Evolutionary conservation across 2,888 invertebrate genomes (phyloP).

Genomic region (Cryptocheilus praepositus): DNA sequence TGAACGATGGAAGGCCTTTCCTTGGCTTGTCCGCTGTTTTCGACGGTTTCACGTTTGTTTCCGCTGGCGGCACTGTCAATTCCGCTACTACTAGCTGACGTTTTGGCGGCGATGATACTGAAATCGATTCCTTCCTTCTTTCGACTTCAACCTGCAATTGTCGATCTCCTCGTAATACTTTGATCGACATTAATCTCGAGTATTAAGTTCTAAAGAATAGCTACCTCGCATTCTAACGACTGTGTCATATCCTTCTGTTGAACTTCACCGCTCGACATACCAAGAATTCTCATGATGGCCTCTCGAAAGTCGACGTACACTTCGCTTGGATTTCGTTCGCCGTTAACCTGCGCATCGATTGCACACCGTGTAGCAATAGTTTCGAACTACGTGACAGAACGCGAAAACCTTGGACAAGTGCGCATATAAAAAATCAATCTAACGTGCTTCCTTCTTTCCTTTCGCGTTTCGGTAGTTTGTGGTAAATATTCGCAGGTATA

Average conservation of each 20-base stretch:
- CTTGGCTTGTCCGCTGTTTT: conserved; percentile 65
- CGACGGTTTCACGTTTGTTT: conserved; percentile 53
- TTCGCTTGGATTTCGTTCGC: conserved; percentile 90
- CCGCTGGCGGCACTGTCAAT: conserved; percentile 46
- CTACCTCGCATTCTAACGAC: conserved; percentile 68
- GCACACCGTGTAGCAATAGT: too few relatives aligned
- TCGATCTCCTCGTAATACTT: too few relatives aligned
- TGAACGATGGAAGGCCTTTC: conserved; percentile 73
- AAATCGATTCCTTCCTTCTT: conserved; percentile 46
- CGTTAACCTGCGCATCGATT: conserved; percentile 82
- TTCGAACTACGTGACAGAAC: too few relatives aligned
- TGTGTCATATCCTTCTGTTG: conserved; percentile 40
- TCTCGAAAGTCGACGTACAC: conserved; percentile 91
- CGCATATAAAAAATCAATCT: too few relatives aligned
- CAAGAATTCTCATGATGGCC: conserved; percentile 86
- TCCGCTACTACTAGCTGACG: conserved; percentile 43
- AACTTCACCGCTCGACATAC: conserved; percentile 67
- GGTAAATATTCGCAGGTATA: too few relatives aligned
- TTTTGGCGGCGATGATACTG: conserved; percentile 44
- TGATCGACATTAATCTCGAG: too few relatives aligned
- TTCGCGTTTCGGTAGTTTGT: too few relatives aligned
- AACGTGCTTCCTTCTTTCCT: too few relatives aligned
- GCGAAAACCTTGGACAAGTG: too few relatives aligned
- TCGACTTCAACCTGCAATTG: conserved; percentile 67
- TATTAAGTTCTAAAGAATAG: too few relatives aligned